A percentile compares a stretch with the other conserved stretches of the same genome.
Evolutionary conservation across 2,113 vertebrate species (phyloP).

Genomic region (Panthera uncia): DNA sequence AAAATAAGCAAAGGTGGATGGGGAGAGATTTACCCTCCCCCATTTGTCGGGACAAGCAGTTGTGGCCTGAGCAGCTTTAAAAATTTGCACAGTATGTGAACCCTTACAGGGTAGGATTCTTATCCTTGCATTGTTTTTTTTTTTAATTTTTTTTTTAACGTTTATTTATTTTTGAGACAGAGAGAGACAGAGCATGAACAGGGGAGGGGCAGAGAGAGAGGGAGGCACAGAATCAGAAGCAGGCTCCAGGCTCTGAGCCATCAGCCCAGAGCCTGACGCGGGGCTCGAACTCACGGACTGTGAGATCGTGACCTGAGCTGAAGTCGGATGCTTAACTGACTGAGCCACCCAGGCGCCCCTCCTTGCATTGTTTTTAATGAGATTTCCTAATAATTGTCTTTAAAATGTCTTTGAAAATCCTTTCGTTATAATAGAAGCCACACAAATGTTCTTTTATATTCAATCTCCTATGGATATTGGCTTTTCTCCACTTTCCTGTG

Average conservation of each 20-base stretch:
- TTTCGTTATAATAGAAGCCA: constrained; percentile 18
- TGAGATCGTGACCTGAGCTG: too few relatives aligned
- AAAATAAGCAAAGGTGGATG: background rate
- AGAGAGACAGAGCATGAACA: too few relatives aligned
- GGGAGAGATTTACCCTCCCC: background rate
- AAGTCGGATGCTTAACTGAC: too few relatives aligned
- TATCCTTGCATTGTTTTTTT: background rate
- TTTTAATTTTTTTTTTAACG: too few relatives aligned
- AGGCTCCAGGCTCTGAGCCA: too few relatives aligned
- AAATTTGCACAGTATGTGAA: background rate
- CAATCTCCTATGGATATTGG: background rate
- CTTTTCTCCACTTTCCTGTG: background rate
- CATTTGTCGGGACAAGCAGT: background rate
- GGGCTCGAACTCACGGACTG: too few relatives aligned
- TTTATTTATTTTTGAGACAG: too few relatives aligned
- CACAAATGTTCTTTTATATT: background rate
- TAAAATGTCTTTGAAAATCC: background rate
- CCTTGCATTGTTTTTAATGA: background rate
- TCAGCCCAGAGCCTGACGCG: too few relatives aligned
- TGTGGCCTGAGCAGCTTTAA: background rate
- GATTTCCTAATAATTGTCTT: background rate
- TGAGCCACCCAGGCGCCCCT: too few relatives aligned
- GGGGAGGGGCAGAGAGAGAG: too few relatives aligned
- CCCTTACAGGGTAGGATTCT: background rate
- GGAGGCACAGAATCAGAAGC: too few relatives aligned